phyloP scores from a whole-genome alignment of 2,113 vertebrate species.

The Brevimyrus niger region DNA sequence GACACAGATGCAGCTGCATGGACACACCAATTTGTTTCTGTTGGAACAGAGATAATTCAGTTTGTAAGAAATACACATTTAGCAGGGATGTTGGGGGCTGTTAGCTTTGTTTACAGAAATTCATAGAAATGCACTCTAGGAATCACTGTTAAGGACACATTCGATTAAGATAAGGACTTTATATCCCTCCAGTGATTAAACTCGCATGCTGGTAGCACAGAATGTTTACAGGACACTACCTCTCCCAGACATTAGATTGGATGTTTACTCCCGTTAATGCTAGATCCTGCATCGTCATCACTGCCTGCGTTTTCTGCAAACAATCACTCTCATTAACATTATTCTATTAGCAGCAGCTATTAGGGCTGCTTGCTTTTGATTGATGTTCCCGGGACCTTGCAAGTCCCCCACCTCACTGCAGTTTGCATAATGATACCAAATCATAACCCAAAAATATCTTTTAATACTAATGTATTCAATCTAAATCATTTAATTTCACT shows the following conservation, averaged over 20 bases:
- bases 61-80: neutral
- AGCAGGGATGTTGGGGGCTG: neutral
- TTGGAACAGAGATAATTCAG: neutral
- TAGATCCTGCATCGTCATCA: neutral
- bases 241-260: neutral
- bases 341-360: neutral
- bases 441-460: neutral
- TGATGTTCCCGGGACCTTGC: neutral
- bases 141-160: neutral
- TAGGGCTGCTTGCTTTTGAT: neutral
- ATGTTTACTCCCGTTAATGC: neutral
- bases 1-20: neutral
- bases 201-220: neutral
- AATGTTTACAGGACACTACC: neutral
- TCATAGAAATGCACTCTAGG: neutral
- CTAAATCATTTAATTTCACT: conserved; percentile 4
- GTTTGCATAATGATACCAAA: neutral
- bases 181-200: neutral
- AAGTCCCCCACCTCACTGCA: neutral
- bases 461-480: neutral
- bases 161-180: neutral
- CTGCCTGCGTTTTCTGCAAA: neutral
- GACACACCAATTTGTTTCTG: neutral
- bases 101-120: neutral
- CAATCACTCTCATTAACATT: neutral